phyloP scores from a whole-genome alignment of 2,888 invertebrate species.

The Xestia ashworthii region DNA sequence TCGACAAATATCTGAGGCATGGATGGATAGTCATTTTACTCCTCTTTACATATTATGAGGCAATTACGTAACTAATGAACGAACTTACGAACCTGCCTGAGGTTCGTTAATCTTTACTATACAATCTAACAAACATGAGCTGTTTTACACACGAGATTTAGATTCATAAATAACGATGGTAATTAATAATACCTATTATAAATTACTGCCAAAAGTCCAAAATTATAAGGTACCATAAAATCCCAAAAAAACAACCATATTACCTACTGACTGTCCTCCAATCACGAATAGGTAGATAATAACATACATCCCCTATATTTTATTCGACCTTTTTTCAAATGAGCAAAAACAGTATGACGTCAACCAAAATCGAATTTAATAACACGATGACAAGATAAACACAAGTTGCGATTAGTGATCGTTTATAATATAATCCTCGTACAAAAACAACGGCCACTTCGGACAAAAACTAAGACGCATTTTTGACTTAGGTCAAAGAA shows the following conservation, averaged over 20 bases:
- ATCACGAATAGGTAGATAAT: not conserved
- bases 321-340: not conserved
- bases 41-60: not conserved
- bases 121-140: constrained; percentile 6
- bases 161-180: not conserved
- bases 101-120: not conserved
- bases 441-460: constrained; percentile 4
- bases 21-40: not conserved
- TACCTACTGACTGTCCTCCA: too few species aligned
- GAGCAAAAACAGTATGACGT: constrained; percentile 16
- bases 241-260: constrained; percentile 2
- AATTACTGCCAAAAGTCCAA: not conserved
- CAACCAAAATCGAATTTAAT: constrained; percentile 22
- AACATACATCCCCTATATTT: not conserved
- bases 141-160: not conserved
- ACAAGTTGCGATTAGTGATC: constrained; percentile 27
- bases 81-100: too few species aligned
- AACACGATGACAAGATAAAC: constrained; percentile 24
- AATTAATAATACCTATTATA: not conserved
- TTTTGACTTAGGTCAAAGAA: constrained; percentile 7
- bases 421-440: constrained; percentile 35
- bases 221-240: not conserved
- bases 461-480: constrained; percentile 17
- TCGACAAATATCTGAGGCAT: not conserved
- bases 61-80: not conserved